Evolutionary conservation across 2,888 invertebrate species (phyloP).

Genomic region (Xylocampa areola): DNA sequence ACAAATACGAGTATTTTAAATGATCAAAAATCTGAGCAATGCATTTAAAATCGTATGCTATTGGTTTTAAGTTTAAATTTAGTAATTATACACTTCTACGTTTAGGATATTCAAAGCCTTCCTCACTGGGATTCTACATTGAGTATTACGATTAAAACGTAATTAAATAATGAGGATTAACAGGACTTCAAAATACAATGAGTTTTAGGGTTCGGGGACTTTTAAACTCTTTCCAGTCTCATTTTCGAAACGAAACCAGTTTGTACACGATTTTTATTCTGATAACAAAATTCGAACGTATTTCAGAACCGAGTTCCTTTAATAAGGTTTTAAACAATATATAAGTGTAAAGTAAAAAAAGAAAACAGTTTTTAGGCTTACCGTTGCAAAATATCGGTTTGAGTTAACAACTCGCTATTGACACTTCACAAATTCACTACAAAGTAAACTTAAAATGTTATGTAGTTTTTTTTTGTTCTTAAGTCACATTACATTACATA

Average conservation of each 20-base stretch:
- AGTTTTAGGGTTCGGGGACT: slow-evolving; percentile 1
- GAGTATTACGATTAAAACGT: slow-evolving; percentile 18
- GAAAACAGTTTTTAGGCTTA: slow-evolving; percentile 9
- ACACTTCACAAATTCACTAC: slow-evolving; percentile 8
- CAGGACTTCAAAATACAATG: slow-evolving; percentile 6
- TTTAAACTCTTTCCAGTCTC: neutral
- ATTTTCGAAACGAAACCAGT: slow-evolving; percentile 20
- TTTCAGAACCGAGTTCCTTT: slow-evolving; percentile 4
- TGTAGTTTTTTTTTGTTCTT: too few species aligned
- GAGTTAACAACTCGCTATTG: slow-evolving; percentile 9
- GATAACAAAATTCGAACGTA: slow-evolving; percentile 15
- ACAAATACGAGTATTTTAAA: slow-evolving; percentile 17
- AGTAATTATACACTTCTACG: neutral
- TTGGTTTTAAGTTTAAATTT: slow-evolving; percentile 4
- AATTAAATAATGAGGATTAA: slow-evolving; percentile 45
- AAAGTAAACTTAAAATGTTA: too few species aligned
- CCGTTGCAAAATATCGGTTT: slow-evolving; percentile 3
- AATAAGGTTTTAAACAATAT: slow-evolving; percentile 1
- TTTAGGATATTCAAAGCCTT: slow-evolving; percentile 9
- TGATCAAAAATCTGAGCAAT: neutral
- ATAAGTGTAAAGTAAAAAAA: neutral
- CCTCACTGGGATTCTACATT: too few species aligned
- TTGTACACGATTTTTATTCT: slow-evolving; percentile 7
- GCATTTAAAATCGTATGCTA: neutral
- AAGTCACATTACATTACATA: too few species aligned